Base-by-base conservation (phyloP, 2,113 vertebrate genomes). In the Pangasianodon hypophthalmus region DNA sequence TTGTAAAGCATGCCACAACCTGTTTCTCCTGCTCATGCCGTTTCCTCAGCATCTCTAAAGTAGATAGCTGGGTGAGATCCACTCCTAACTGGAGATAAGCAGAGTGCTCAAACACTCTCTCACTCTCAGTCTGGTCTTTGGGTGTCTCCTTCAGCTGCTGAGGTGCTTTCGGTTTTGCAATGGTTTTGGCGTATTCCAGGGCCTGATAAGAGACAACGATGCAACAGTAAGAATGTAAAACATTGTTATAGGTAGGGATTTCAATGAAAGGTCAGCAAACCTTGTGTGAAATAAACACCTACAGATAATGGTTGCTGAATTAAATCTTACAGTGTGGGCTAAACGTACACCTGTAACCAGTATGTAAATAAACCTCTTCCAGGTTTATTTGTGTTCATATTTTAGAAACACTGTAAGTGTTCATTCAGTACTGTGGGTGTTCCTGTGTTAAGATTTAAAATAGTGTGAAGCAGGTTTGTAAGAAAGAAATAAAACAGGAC, bases 141-240 rank as follows among this genome's bases (percentile, higher is more conserved):
- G 50, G 21, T 50, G 91, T 96, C 0, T 89, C 10, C 77, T 89
- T 96, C 1, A 88, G 6, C 0, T 88, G 77, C 50, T 89, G 88
- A 26, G 89, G 91, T n/a, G 89, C 86, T 85, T 94, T 96, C 3
- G 97, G 98, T 93, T 95, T 97, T 0, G 95, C 96, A 62, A 98
- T 97, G 26, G 93, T 97, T 95, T 96, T 98, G 44, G 97, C 97
- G 6, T 99, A 98, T 89, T 98, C 97, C 93, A 99, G 94, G 16
- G 97, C 97, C 98, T 98, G 75, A 79, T 91, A 87, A 58, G 46
- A 73, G 88, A 9, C 79, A 7, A 90, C 3, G 10, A 86, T 41
- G 13, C 32, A 29, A 37, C 48, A 14, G 48, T 56, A 3, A 54
- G 14, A n/a, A 67, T 10, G 3, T 5, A 37, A 37, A 0, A 26